Evolutionary conservation across 1,140 invertebrate species (phyloP), one percentile per base, ranked within the genome.

Genomic region (Mesaphorura yosii): DNA sequence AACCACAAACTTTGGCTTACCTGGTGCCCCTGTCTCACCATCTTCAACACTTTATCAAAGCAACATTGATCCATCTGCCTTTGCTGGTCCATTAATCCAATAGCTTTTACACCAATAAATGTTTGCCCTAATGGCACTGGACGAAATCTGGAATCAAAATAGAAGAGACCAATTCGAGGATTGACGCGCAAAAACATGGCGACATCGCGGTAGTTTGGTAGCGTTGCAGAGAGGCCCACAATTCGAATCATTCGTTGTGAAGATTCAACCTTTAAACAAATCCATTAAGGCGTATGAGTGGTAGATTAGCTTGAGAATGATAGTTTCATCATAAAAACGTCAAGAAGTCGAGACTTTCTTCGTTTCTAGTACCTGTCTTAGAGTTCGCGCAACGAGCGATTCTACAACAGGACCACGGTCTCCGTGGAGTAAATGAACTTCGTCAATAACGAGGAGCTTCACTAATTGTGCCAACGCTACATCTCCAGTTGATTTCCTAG

Each of bases 191-290:
- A 73, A 68, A 99, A 99, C 58, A 80, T 71, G 0, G 93, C 91
- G 20, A 99, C 92, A 74, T 99, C 96, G 1, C 92, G 70, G 67
- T 98, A 99, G 71, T 98, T 99, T 2, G 96, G 96, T 50, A 99
- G 70, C 0, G 96, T 99, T 1, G 95, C 96, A 0, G 94, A 98
- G 10, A 98, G 68, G 2, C 94, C 95, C n/a, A 98, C 83, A 53
- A 98, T 96, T 48, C 94, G 76, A 44, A 98, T 98, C 87, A 96
- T 94, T 52, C 81, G 88, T 70, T 98, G 94, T 0, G 87, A 85
- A 12, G 87, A 85, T 67, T 98, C 92, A 0, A 98, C 88, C 78
- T 79, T 62, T 20, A 59, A 64, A 64, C 49, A 53, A 29, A 61
- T 20, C 50, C 23, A 50, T 27, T 25, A 54, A 51, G 26, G 26